Percentiles rank a stretch among this genome's conserved stretches.
Conservation (phyloP, 2,113 vertebrate genomes). For the Geococcyx californianus region DNA sequence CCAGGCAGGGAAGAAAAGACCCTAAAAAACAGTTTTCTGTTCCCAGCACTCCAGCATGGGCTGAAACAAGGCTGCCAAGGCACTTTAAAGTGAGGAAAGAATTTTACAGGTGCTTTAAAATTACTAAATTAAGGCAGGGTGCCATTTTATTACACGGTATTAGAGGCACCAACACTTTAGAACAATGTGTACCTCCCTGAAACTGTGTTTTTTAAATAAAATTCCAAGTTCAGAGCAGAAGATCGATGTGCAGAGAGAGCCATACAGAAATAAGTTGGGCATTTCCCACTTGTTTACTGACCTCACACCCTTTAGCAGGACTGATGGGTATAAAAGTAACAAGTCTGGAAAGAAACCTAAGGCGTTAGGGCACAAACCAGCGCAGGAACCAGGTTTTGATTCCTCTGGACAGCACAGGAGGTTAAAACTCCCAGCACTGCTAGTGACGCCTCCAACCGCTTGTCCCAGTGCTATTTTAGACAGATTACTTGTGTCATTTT, state of each 20-base stretch:
- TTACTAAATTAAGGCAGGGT: background rate
- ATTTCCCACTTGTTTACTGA: background rate
- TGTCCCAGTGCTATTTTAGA: background rate
- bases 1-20: background rate
- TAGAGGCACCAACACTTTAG: background rate
- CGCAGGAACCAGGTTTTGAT: background rate
- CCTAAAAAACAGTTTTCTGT: background rate
- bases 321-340: rapidly evolving
- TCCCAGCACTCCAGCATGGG: background rate
- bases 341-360: background rate
- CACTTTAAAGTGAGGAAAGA: background rate
- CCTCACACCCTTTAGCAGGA: background rate
- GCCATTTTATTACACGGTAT: background rate
- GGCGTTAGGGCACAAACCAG: too few species aligned
- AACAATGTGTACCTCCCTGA: background rate
- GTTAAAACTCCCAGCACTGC: background rate
- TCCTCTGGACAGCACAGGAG: background rate
- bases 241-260: background rate
- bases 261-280: background rate
- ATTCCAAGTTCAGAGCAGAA: background rate
- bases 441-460: background rate
- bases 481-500: background rate
- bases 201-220: rapidly evolving
- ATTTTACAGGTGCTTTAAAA: background rate
- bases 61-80: background rate